Evolutionary conservation across 2,888 invertebrate genomes (phyloP).

Genomic region (Xanthia togata): DNA sequence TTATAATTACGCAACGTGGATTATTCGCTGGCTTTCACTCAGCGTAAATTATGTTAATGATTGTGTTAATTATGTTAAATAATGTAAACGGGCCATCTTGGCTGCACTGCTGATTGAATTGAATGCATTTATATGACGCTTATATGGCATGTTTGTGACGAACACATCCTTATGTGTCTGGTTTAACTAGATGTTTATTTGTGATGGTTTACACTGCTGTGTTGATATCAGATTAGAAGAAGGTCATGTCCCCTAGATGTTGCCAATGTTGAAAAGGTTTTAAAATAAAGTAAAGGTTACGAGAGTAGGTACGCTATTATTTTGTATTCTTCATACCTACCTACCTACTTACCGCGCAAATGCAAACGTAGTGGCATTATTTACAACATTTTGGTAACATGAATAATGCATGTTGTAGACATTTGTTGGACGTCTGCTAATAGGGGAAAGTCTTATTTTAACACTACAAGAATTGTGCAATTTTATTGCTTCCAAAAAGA

Average conservation of each 20-base stretch:
- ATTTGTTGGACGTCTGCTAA: too few relatives aligned
- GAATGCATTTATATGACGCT: slow-evolving; percentile 39
- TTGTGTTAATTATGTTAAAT: slow-evolving; percentile 55
- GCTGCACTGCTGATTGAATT: slow-evolving; percentile 41
- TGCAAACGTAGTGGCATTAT: too few relatives aligned
- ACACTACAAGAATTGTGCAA: background rate
- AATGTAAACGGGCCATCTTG: slow-evolving; percentile 60
- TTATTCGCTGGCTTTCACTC: slow-evolving; percentile 57
- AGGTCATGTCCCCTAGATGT: background rate
- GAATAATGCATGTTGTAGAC: background rate
- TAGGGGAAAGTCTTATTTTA: background rate
- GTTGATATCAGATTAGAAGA: background rate
- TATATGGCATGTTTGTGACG: slow-evolving; percentile 23
- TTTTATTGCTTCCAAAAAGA: background rate
- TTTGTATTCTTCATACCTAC: background rate
- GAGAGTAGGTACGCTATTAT: too few relatives aligned
- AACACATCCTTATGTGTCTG: slow-evolving; percentile 27
- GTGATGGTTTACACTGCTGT: slow-evolving; percentile 4
- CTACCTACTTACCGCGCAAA: background rate
- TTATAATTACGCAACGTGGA: slow-evolving; percentile 55
- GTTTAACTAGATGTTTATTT: slow-evolving; percentile 10
- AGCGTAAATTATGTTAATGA: slow-evolving; percentile 48
- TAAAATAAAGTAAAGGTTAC: background rate
- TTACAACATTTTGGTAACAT: background rate
- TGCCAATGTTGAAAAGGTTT: background rate